Base-by-base conservation (phyloP, 1,140 invertebrate species). In the Drosophila virilis region DNA sequence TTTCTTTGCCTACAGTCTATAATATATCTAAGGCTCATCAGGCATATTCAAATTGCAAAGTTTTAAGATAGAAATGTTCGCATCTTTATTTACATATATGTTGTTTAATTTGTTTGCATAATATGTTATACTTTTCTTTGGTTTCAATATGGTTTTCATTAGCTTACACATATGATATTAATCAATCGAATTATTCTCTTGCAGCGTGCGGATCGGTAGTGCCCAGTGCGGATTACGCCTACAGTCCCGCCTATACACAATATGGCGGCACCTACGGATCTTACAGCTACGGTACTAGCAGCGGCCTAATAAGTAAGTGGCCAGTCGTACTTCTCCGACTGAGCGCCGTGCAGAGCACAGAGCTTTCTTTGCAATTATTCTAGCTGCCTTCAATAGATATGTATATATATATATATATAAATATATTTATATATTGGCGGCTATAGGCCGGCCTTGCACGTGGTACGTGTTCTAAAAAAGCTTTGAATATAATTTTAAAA, bases 301-400 rank as follows among this genome's bases (percentile, higher is more conserved):
- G 95, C 85, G 95, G 95, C 92, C 94, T 96, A 93, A 95, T 96
- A 94, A 96, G 96, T 96, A 96, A 96, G 95, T 96, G 2, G 28
- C 9, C 8, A 28, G 22, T 28, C 4, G 22, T 0, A 5, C 2
- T 4, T 28, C 4, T 28, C 22, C 22, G 22, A 22, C 22, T 2
- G 22, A 22, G 22, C 22, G 2, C 22, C 3, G 22, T 22, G 22
- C 22, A 2, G 22, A 28, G 22, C 22, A 4, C 22, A 5, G 4
- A 28, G 22, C 22, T 28, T 5, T 5, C 22, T 28, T 28, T 28
- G 4, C 22, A 1, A 22, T 22, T 2, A 22, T 22, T 22, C 22
- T 22, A 22, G 22, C 22, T 28, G 3, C 22, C 22, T 28, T 28
- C 22, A 28, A 28, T 5, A 28, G 5, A 4, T 28, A 4, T 28